phyloP scores from a whole-genome alignment of 2,113 vertebrate genomes.

The Ancistrus triradiatus region DNA sequence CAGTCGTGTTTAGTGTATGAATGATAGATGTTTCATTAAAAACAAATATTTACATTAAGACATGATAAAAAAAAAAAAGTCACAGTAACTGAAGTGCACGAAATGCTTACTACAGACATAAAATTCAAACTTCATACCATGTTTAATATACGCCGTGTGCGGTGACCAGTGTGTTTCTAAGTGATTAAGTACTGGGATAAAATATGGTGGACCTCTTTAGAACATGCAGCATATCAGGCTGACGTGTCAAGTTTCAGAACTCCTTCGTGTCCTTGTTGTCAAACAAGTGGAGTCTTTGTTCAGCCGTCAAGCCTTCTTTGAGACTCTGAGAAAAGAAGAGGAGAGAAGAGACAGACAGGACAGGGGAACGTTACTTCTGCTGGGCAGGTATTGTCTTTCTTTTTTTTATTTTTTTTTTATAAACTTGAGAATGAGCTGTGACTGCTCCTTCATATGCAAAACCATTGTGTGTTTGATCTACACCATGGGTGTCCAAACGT shows the following conservation, averaged over 20 bases:
- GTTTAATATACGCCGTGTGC: slow-evolving; percentile 65
- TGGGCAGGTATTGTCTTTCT: too few species aligned
- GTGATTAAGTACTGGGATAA: slow-evolving; percentile 66
- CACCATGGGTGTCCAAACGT: too few species aligned
- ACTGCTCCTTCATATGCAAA: too few species aligned
- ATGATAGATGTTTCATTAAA: slow-evolving; percentile 66
- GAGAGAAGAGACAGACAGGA: too few species aligned
- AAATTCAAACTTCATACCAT: slow-evolving; percentile 72
- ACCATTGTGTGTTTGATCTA: too few species aligned
- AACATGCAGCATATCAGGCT: slow-evolving; percentile 65
- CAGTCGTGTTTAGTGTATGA: slow-evolving; percentile 70
- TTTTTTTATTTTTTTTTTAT: too few species aligned
- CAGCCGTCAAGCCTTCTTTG: slow-evolving; percentile 75
- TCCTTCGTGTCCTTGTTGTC: slow-evolving; percentile 77
- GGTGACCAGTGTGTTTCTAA: slow-evolving; percentile 74
- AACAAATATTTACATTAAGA: slow-evolving; percentile 77
- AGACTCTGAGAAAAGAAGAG: slow-evolving; percentile 63
- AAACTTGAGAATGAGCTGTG: too few species aligned
- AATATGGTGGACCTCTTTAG: slow-evolving; percentile 60
- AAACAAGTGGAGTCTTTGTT: slow-evolving; percentile 77
- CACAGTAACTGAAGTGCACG: slow-evolving; percentile 79
- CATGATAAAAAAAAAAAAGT: slow-evolving; percentile 60
- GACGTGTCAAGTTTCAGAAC: slow-evolving; percentile 63
- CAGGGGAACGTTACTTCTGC: background rate
- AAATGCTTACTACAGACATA: slow-evolving; percentile 72